Evolutionary conservation across 2,113 vertebrate genomes (phyloP).

Genomic region (Eudyptes chrysolophus): DNA sequence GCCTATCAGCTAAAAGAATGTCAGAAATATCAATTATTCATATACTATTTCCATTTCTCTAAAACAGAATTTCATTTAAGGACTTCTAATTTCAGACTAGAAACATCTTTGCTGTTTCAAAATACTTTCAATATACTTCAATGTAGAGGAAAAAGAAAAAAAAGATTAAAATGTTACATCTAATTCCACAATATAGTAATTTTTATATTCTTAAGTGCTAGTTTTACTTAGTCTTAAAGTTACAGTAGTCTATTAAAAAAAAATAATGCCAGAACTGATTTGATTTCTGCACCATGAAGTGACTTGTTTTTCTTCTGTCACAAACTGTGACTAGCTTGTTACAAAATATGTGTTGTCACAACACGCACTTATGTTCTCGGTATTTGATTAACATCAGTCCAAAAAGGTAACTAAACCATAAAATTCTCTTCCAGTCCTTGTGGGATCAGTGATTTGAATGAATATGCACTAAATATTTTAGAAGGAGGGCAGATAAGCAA

Average conservation of each 20-base stretch:
- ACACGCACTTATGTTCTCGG: not conserved
- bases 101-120: not conserved
- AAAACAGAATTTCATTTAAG: not conserved
- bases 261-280: not conserved
- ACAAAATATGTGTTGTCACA: not conserved
- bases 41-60: not conserved
- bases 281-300: not conserved
- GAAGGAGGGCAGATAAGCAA: slow-evolving; percentile 34
- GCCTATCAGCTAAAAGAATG: not conserved
- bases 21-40: not conserved
- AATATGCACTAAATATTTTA: slow-evolving; percentile 20
- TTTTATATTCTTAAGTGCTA: not conserved
- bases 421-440: not conserved
- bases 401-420: slow-evolving; percentile 22
- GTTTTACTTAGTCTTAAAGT: not conserved
- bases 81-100: not conserved
- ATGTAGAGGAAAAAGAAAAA: not conserved
- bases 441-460: not conserved
- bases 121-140: not conserved
- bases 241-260: not conserved
- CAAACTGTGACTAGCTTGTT: not conserved
- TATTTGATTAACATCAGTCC: slow-evolving; percentile 14
- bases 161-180: not conserved
- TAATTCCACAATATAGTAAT: not conserved
- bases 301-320: slow-evolving; percentile 22